A percentile compares a stretch with the other conserved stretches of the same genome.
These are phyloP conservation scores for Sphaerophoria rueppellii DNA, from an alignment of 2,888 invertebrate species.

Conservation along the genomic window DNA sequence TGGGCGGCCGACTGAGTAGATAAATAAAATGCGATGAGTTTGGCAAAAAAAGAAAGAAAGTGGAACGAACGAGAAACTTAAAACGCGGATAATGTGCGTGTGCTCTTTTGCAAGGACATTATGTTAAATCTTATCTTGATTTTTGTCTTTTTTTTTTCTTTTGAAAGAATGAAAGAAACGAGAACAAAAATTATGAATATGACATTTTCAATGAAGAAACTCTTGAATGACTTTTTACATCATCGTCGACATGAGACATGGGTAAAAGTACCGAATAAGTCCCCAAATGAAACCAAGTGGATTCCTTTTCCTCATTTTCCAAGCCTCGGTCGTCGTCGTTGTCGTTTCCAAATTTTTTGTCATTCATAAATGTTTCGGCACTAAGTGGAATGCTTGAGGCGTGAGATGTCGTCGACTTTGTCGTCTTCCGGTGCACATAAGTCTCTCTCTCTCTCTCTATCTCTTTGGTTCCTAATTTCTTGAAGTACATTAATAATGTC, in stretches of 20 bases:
- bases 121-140: slow-evolving; percentile 31
- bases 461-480: slow-evolving; percentile 44
- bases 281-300: background rate
- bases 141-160: slow-evolving; percentile 6
- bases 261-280: background rate
- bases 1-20: slow-evolving; percentile 20
- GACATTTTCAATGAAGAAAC: slow-evolving; percentile 65
- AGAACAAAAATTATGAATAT: slow-evolving; percentile 36
- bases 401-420: slow-evolving; percentile 22
- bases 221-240: slow-evolving; percentile 56
- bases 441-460: slow-evolving; percentile 41
- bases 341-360: slow-evolving; percentile 9
- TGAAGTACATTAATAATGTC: slow-evolving; percentile 38
- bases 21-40: slow-evolving; percentile 17
- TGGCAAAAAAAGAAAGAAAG: slow-evolving; percentile 7
- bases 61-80: slow-evolving; percentile 41
- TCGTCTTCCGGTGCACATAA: slow-evolving; percentile 34
- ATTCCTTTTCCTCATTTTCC: too few species aligned
- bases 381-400: slow-evolving; percentile 64
- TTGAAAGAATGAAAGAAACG: background rate
- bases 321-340: background rate
- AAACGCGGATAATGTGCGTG: slow-evolving; percentile 38
- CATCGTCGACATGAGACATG: slow-evolving; percentile 9
- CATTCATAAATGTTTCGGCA: slow-evolving; percentile 60
- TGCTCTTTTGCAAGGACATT: slow-evolving; percentile 58